Percentiles rank a stretch among this genome's conserved stretches.
Evolutionary conservation across 2,888 invertebrate species (phyloP).

Genomic region (Blastobasis lacticolella): DNA sequence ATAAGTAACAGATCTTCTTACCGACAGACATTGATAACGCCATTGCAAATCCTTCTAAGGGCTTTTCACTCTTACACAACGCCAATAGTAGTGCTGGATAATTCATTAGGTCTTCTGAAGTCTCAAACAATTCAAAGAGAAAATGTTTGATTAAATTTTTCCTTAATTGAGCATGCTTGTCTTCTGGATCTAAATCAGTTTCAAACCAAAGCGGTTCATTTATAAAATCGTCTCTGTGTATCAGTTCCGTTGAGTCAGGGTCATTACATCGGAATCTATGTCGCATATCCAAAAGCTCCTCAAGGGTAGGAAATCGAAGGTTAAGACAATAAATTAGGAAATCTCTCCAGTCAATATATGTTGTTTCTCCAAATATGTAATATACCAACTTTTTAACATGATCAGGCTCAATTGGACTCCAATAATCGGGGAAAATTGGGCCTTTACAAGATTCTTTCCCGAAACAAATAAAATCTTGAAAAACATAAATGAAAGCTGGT

Average conservation of each 20-base stretch:
- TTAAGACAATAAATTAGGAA: conserved; percentile 76
- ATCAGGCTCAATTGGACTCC: conserved; percentile 55
- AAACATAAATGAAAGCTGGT: conserved; percentile 61
- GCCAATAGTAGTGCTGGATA: conserved; percentile 77
- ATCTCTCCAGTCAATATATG: conserved; percentile 78
- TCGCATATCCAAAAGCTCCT: conserved; percentile 68
- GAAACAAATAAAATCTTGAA: conserved; percentile 69
- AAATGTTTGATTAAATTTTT: conserved; percentile 66
- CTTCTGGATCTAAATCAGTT: conserved; percentile 34
- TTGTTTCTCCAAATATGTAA: conserved; percentile 68
- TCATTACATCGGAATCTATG: conserved; percentile 65
- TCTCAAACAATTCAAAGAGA: conserved; percentile 72
- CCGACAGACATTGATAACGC: conserved; percentile 74
- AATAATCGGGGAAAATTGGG: conserved; percentile 43
- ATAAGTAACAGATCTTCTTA: conserved; percentile 61
- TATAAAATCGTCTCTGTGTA: conserved; percentile 44
- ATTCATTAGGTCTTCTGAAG: conserved; percentile 61
- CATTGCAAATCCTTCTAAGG: conserved; percentile 70
- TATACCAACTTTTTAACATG: conserved; percentile 56
- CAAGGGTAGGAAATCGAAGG: conserved; percentile 67
- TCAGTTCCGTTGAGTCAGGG: conserved; percentile 41
- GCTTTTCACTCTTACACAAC: conserved; percentile 75
- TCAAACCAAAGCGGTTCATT: conserved; percentile 55
- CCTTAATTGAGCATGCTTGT: conserved; percentile 34
- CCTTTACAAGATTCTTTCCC: conserved; percentile 57